Evolutionary conservation across 2,113 vertebrate genomes (phyloP).

Genomic region (Bos javanicus): DNA sequence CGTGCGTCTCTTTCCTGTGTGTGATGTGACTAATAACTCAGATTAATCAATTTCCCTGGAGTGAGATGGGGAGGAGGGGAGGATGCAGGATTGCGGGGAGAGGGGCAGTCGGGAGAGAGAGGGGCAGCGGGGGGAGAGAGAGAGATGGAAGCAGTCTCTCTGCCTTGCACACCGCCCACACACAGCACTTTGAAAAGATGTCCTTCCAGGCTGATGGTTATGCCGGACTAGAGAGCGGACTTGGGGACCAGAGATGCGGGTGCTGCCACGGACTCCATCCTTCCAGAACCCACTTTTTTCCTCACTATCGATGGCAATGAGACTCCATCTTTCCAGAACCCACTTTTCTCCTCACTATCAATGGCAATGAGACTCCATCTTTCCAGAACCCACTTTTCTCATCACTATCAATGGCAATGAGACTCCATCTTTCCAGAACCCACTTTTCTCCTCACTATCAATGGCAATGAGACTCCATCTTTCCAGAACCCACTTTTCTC

Average conservation of each 20-base stretch:
- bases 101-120: not conserved
- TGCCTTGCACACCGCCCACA: not conserved
- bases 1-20: slow-evolving; percentile 63
- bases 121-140: not conserved
- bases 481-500: no score
- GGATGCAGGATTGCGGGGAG: not conserved
- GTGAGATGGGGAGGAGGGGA: not conserved
- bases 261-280: not conserved
- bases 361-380: no score
- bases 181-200: not conserved
- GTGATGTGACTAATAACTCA: slow-evolving; percentile 67
- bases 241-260: not conserved
- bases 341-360: no score
- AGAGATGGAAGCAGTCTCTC: not conserved
- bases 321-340: no score
- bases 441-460: no score
- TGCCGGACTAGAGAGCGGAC: not conserved
- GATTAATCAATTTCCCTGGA: slow-evolving; percentile 70
- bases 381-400: no score
- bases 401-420: no score
- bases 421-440: no score
- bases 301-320: not conserved
- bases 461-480: no score
- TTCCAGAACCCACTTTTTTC: not conserved
- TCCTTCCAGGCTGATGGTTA: not conserved